A percentile compares a stretch with the other conserved stretches of the same genome.
Evolutionary conservation across 2,797 vertebrate species (phyloP).

Genomic region (Monodelphis domestica): DNA sequence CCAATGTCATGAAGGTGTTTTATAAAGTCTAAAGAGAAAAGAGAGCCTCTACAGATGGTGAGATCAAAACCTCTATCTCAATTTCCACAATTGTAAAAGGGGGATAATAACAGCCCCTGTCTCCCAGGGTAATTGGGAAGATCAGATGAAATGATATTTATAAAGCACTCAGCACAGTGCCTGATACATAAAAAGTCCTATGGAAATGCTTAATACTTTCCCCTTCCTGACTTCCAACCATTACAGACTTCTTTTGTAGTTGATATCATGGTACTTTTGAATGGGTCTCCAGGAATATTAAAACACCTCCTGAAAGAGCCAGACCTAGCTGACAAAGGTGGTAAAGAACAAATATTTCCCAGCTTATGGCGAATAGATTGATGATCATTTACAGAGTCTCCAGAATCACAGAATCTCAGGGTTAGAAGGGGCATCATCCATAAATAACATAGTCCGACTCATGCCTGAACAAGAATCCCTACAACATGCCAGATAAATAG

Average conservation of each 20-base stretch:
- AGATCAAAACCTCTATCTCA: background rate
- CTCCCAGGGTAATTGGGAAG: too few relatives aligned
- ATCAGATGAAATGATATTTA: background rate
- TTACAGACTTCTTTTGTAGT: background rate
- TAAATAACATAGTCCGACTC: background rate
- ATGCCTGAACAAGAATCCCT: background rate
- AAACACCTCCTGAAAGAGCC: background rate
- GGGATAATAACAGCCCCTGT: too few relatives aligned
- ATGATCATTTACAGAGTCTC: background rate
- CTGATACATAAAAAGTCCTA: background rate
- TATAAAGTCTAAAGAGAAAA: background rate
- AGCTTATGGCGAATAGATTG: background rate
- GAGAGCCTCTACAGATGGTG: background rate
- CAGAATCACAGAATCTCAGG: background rate
- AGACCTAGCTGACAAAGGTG: background rate
- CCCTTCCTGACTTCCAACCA: too few relatives aligned
- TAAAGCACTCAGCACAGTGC: background rate
- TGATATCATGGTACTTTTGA: background rate
- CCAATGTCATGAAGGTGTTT: background rate
- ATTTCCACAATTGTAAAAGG: background rate
- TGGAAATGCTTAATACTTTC: background rate
- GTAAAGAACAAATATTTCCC: background rate
- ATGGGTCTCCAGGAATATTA: background rate
- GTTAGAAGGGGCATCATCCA: background rate
- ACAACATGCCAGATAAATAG: background rate